These are phyloP conservation scores for Excalfactoria chinensis DNA, from an alignment of 2,113 vertebrate species.

Conservation along the genomic window DNA sequence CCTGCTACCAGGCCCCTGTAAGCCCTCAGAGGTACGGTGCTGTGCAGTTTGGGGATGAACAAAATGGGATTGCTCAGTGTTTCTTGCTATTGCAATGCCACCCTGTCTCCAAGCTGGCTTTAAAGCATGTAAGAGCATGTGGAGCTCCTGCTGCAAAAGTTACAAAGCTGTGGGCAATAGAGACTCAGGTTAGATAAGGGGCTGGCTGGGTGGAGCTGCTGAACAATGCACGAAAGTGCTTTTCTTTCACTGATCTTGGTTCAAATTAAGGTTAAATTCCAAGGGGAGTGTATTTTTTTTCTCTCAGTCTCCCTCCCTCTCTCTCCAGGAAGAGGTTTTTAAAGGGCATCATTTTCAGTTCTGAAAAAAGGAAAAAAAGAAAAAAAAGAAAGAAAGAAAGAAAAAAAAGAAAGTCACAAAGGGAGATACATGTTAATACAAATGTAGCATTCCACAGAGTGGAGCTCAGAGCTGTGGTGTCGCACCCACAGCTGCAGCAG, in stretches of 20 bases:
- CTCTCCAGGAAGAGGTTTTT: constrained; percentile 75
- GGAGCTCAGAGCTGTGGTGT: constrained; percentile 38
- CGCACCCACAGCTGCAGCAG: background rate
- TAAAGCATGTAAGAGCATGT: constrained; percentile 68
- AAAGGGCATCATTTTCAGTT: constrained; percentile 77
- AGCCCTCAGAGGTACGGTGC: background rate
- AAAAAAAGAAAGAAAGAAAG: background rate
- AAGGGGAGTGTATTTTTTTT: constrained; percentile 68
- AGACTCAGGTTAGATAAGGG: constrained; percentile 83
- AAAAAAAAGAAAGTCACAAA: constrained; percentile 62
- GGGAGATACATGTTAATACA: constrained; percentile 79
- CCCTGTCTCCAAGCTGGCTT: constrained; percentile 34
- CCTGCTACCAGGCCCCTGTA: background rate
- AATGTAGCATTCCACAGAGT: constrained; percentile 77
- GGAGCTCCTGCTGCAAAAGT: constrained; percentile 67
- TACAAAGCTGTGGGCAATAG: constrained; percentile 73
- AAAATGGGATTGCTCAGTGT: background rate
- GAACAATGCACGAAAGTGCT: constrained; percentile 82
- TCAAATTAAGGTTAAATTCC: constrained; percentile 88
- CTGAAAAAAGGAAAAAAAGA: background rate
- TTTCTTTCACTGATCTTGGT: constrained; percentile 85
- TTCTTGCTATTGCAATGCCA: constrained; percentile 47
- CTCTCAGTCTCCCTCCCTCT: background rate
- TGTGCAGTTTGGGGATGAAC: background rate
- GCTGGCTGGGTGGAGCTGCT: constrained; percentile 77